Conservation (phyloP, 2,797 vertebrate species). For the Carcharodon carcharias region DNA sequence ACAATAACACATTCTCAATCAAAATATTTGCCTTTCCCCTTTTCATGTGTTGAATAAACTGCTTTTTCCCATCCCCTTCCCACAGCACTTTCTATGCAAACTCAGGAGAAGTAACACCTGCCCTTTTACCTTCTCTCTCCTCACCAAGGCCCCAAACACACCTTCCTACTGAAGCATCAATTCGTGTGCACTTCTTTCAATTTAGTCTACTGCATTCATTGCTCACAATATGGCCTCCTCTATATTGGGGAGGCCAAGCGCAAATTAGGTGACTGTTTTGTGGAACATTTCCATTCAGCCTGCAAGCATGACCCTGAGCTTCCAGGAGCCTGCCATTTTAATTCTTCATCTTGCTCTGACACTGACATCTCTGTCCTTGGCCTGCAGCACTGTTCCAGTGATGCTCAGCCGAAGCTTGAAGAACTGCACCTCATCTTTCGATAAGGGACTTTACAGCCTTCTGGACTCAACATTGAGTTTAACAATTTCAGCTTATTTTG, state of each 20-base stretch:
- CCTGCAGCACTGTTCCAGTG: background rate
- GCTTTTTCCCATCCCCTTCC: background rate
- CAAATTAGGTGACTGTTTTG: background rate
- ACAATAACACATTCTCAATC: background rate
- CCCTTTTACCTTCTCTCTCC: background rate
- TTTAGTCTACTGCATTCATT: background rate
- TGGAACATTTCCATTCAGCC: no score
- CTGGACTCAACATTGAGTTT: background rate
- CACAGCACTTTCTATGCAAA: background rate
- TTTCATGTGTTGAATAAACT: background rate
- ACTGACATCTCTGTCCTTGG: background rate
- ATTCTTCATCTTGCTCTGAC: background rate
- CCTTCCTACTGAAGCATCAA: background rate
- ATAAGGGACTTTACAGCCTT: background rate
- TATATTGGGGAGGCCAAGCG: background rate
- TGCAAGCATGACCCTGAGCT: background rate
- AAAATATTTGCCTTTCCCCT: background rate
- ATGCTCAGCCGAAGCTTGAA: background rate
- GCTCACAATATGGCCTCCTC: background rate
- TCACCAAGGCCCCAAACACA: background rate
- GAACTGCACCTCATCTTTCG: background rate
- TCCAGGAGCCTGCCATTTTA: background rate
- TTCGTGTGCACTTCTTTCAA: background rate
- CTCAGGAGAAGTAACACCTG: background rate
- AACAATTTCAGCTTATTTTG: background rate